Conservation (phyloP, 2,888 invertebrate species). For the Melanchra persicariae region DNA sequence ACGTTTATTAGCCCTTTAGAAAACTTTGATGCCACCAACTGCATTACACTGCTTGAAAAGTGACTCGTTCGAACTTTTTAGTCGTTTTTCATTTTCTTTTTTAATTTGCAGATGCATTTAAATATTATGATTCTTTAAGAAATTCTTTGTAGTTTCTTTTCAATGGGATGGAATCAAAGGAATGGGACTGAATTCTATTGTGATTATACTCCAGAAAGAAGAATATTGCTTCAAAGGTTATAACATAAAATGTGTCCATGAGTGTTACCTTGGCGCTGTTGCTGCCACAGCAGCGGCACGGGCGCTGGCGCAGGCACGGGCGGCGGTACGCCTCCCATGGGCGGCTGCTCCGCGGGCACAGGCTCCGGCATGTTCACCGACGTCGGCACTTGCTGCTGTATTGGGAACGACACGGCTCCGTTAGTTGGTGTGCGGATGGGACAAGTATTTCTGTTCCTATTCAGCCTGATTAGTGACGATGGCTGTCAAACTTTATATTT, state of each 20-base stretch:
- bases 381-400: conserved; percentile 46
- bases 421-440: background rate
- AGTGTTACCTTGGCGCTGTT: conserved; percentile 83
- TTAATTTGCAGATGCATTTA: no score
- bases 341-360: conserved; percentile 58
- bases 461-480: conserved; percentile 5
- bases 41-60: no score
- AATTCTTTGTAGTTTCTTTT: no score
- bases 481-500: background rate
- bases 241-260: background rate
- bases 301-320: conserved; percentile 80
- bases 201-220: no score
- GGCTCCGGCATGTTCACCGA: conserved; percentile 54
- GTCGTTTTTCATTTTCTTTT: no score
- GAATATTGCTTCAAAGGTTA: no score
- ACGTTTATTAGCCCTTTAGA: no score
- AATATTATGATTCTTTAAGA: no score
- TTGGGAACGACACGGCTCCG: conserved; percentile 25
- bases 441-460: background rate
- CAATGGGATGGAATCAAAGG: no score
- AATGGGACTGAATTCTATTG: no score
- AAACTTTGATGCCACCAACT: no score
- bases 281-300: conserved; percentile 86
- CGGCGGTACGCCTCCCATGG: conserved; percentile 65
- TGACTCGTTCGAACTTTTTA: no score